Evolutionary conservation across 2,797 vertebrate genomes (phyloP).

Genomic region (Microctenopoma steveboyesi): DNA sequence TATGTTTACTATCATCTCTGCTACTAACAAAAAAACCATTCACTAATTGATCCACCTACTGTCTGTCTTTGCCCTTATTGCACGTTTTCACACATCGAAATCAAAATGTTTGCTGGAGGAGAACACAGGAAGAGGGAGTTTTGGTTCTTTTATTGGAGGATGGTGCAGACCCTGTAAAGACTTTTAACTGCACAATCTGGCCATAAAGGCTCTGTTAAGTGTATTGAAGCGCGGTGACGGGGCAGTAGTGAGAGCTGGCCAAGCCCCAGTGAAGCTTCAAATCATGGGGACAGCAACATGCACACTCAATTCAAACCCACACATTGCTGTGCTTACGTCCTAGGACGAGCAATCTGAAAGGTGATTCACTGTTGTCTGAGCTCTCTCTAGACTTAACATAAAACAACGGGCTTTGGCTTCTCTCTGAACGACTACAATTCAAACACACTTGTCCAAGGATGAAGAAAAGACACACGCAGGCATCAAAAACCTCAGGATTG

Average conservation of each 20-base stretch:
- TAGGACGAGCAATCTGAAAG: conserved; percentile 2
- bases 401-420: not conserved
- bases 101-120: conserved; percentile 57
- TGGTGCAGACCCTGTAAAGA: conserved; percentile 78
- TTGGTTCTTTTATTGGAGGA: conserved; percentile 80
- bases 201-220: conserved; percentile 81
- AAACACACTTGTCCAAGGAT: conserved; percentile 3
- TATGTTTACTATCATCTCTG: conserved; percentile 19
- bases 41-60: conserved; percentile 25
- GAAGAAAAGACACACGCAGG: conserved; percentile 1
- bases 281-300: conserved; percentile 64
- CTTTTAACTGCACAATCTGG: conserved; percentile 77
- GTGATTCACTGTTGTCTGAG: not conserved
- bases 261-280: conserved; percentile 37
- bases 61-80: conserved; percentile 28
- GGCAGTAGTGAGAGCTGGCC: conserved; percentile 57
- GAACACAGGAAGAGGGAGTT: conserved; percentile 77
- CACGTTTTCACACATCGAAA: conserved; percentile 52
- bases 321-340: not conserved
- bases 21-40: conserved; percentile 3
- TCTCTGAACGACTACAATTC: not conserved
- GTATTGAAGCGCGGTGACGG: conserved; percentile 77
- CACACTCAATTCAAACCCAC: conserved; percentile 19
- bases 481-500: conserved; percentile 4
- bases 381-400: conserved; percentile 4